Evolutionary conservation across 2,888 invertebrate genomes (phyloP), one percentile per base, ranked within the genome.

Genomic region (Helicoverpa assulta): DNA sequence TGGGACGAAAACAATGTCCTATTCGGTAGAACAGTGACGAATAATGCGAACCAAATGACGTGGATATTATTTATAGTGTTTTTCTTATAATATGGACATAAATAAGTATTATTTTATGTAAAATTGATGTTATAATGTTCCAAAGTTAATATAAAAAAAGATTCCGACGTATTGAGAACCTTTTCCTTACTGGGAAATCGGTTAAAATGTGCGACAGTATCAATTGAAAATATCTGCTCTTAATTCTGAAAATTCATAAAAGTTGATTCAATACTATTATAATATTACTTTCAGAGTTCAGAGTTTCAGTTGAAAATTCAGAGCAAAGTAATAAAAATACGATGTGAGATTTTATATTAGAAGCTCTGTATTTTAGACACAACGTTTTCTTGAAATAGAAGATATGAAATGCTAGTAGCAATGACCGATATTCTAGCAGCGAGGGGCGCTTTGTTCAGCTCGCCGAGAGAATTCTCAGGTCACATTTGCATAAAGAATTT

Each of bases 381-480:
- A 73, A 77, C 51, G 47, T 19, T 21, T n/a, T 55, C 57, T 62
- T 55, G 54, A 62, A 61, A 69, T 65, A 65, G n/a, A 58, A 51
- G 47, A 58, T 69, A 56, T 52, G 60, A 75, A 64, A 70, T 63
- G 56, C 54, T 58, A 61, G 77, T 63, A 75, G 67, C 61, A 67
- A 70, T 76, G 72, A 76, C 62, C 72, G 77, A 72, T 67, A 75
- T 67, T 54, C 19, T 54, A 26, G 43, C 29, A 54, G 55, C 19
- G 10, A 29, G 7, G 10, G 16, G 5, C 71, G 47, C 58, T 66
- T 62, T 77, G 62, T 75, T 67, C 40, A 52, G 47, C 19, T 52
- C 12, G 18, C 10, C 12, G 14, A 55, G 63, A 33, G 50, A 50
- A 50, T 50, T 18, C 50, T 18, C 50, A 75, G 29, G 40, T 56